Evolutionary conservation across 1,140 invertebrate species (phyloP), one percentile per base, ranked within the genome.

Genomic region (Drosophila nigromelanica): DNA sequence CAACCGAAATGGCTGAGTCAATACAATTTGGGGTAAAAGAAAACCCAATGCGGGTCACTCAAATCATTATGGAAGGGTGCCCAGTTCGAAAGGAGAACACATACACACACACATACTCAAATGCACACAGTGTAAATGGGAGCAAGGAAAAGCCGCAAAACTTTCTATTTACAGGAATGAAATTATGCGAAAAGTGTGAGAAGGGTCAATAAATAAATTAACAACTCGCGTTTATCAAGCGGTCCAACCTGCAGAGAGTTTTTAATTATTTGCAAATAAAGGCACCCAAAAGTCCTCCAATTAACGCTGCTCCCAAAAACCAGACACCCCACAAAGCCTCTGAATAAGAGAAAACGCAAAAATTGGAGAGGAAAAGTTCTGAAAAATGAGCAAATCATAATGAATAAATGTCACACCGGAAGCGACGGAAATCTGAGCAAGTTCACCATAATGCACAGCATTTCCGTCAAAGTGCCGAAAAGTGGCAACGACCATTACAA

Each of bases 241-340:
- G 47, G 30, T 11, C 37, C 40, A 69, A 30, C 47, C 59, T 21
- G 56, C 39, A 14, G 45, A 35, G 14, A 45, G 76, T 77, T 89
- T 89, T 89, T 89, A 89, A 89, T 89, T 89, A 89, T 89, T 89
- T 89, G 85, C 64, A 89, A 89, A 89, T 83, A 89, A 89, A 74
- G 69, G 70, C 48, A 68, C 39, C 39, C n/a, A 52, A 68, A 86
- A 76, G 54, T 71, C 66, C 67, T 80, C 68, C 80, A 89, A 89
- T 89, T 89, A 89, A 80, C 76, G 62, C 64, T 40, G 15, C n/a
- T 45, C 21, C 33, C 66, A 54, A 64, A 81, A 81, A 59, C 58
- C 21, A 69, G 50, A 64, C 39, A 21, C 39, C 11, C 35, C 18
- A 18, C 54, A 56, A 27, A 24, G 21, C 18, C 15, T 6, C 5